A percentile compares a stretch with the other conserved stretches of the same genome.
phyloP scores from a whole-genome alignment of 2,797 vertebrate species.

The Myotis planiceps region DNA sequence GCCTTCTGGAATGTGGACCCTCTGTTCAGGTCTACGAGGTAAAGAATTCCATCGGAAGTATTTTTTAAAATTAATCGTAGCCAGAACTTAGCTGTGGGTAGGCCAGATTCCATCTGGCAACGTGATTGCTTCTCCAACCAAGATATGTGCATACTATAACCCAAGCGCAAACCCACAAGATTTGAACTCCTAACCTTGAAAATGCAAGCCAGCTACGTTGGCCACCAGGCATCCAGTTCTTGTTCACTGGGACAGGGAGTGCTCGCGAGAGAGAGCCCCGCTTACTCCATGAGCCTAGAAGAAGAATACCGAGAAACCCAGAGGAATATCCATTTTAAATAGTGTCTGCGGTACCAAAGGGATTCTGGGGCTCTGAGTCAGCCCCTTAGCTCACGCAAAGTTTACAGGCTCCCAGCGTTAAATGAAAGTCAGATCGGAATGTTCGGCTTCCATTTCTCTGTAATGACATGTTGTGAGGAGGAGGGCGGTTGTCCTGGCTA shows the following conservation, averaged over 20 bases:
- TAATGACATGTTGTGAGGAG: slow-evolving; percentile 43
- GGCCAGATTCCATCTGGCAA: not conserved
- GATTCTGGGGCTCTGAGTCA: slow-evolving; percentile 48
- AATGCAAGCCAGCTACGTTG: slow-evolving; percentile 30
- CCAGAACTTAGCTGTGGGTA: slow-evolving; percentile 36
- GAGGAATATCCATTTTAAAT: slow-evolving; percentile 57
- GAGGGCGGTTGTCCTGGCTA: slow-evolving; percentile 44
- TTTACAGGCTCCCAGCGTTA: not conserved
- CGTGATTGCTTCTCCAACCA: slow-evolving; percentile 32
- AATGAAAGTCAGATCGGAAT: slow-evolving; percentile 45
- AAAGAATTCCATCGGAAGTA: slow-evolving; percentile 63
- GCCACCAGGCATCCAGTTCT: not conserved
- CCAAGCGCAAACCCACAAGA: slow-evolving; percentile 47
- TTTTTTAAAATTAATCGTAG: slow-evolving; percentile 55
- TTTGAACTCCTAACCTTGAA: slow-evolving; percentile 72
- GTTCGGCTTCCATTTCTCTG: slow-evolving; percentile 31
- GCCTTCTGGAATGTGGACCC: slow-evolving; percentile 31
- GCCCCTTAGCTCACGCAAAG: slow-evolving; percentile 42
- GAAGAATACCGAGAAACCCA: slow-evolving; percentile 15
- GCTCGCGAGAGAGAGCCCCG: slow-evolving; percentile 50
- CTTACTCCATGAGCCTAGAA: slow-evolving; percentile 4
- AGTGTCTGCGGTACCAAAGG: not conserved
- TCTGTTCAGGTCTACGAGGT: not conserved
- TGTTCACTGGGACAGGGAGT: slow-evolving; percentile 56
- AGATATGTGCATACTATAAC: not conserved